These are phyloP conservation scores for Auanema freiburgensis DNA, from an alignment of 2,888 invertebrate genomes.

Conservation along the genomic window DNA sequence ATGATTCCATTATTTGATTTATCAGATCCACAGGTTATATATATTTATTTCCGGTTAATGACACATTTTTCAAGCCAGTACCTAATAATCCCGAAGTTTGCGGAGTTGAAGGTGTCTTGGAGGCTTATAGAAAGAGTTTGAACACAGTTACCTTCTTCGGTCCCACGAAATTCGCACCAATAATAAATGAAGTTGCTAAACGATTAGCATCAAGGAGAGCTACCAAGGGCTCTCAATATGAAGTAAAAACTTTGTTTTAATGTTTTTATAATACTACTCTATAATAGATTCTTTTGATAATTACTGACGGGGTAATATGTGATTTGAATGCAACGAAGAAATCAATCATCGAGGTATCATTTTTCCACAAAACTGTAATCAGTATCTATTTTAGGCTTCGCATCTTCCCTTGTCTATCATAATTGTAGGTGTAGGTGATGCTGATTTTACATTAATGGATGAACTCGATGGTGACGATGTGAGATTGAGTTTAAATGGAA, in stretches of 20 bases:
- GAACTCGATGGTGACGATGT: slow-evolving; percentile 71
- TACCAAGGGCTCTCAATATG: not conserved
- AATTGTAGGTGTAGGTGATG: slow-evolving; percentile 73
- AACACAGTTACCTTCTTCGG: slow-evolving; percentile 67
- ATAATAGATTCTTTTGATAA: slow-evolving; percentile 70
- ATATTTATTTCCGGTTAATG: not conserved
- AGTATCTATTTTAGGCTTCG: too few relatives aligned
- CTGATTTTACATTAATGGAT: slow-evolving; percentile 73
- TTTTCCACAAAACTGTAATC: too few relatives aligned
- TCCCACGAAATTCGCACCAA: slow-evolving; percentile 72
- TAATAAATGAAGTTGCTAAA: slow-evolving; percentile 69
- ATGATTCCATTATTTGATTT: slow-evolving; percentile 69
- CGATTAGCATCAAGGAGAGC: slow-evolving; percentile 22
- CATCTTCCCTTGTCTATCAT: slow-evolving; percentile 72
- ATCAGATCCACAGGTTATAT: slow-evolving; percentile 18
- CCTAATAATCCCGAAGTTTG: slow-evolving; percentile 67
- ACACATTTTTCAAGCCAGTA: slow-evolving; percentile 2
- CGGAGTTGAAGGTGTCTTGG: slow-evolving; percentile 69
- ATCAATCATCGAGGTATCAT: slow-evolving; percentile 63
- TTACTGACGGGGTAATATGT: slow-evolving; percentile 73
- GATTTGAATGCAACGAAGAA: slow-evolving; percentile 71
- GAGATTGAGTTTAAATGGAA: slow-evolving; percentile 66
- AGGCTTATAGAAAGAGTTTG: slow-evolving; percentile 66
- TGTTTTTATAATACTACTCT: too few relatives aligned
- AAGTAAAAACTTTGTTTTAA: not conserved